Evolutionary conservation across 2,888 invertebrate genomes (phyloP).

Genomic region (Lasioglossum malachurum): DNA sequence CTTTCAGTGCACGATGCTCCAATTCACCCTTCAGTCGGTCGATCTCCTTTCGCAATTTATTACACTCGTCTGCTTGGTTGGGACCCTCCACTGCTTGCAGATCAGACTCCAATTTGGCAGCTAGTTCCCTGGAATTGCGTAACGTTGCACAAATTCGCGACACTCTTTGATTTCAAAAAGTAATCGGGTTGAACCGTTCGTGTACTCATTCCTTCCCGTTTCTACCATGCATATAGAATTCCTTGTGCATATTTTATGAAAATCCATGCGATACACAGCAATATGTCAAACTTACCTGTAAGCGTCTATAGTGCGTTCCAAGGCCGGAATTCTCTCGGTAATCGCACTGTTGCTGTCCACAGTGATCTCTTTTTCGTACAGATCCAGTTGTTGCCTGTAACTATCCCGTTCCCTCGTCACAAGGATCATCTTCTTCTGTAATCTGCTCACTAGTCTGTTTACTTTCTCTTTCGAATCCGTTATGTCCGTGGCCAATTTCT

Average conservation of each 20-base stretch:
- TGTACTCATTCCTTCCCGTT: too few species aligned
- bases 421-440: slow-evolving; percentile 90
- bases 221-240: too few species aligned
- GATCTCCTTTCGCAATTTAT: slow-evolving; percentile 85
- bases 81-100: slow-evolving; percentile 82
- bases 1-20: slow-evolving; percentile 87
- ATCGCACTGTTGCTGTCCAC: slow-evolving; percentile 82
- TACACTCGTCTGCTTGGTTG: slow-evolving; percentile 78
- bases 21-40: slow-evolving; percentile 86
- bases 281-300: slow-evolving; percentile 86
- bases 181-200: too few species aligned
- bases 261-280: too few species aligned
- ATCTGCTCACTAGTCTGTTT: slow-evolving; percentile 89
- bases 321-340: slow-evolving; percentile 89
- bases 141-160: background rate
- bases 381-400: slow-evolving; percentile 91
- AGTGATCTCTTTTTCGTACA: slow-evolving; percentile 93
- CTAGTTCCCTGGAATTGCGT: slow-evolving; percentile 86
- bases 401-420: slow-evolving; percentile 91
- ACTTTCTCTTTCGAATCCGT: slow-evolving; percentile 88
- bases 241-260: too few species aligned
- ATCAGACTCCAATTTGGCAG: slow-evolving; percentile 89
- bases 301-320: slow-evolving; percentile 90
- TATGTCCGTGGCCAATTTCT: slow-evolving; percentile 88
- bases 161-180: background rate